Percentiles rank a stretch among this genome's conserved stretches.
These are phyloP conservation scores for Botia kubotai DNA, from an alignment of 2,797 vertebrate species.

Conservation along the genomic window DNA sequence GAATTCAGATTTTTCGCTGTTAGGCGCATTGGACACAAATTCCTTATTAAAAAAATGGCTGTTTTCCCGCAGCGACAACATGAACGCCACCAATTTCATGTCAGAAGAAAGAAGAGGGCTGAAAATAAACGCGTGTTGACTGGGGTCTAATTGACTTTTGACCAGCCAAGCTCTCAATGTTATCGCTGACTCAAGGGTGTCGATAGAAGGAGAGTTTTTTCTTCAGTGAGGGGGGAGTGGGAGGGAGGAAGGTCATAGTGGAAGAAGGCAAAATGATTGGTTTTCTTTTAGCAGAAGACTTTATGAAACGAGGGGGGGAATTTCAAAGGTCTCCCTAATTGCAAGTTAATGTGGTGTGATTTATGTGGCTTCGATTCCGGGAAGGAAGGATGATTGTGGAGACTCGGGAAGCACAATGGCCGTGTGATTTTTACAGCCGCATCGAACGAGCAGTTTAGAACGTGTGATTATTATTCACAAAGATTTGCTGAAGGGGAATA, in stretches of 20 bases:
- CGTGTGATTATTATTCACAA: conserved; percentile 53
- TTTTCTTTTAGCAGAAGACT: conserved; percentile 59
- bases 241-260: conserved; percentile 51
- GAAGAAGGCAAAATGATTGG: conserved; percentile 60
- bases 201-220: conserved; percentile 17
- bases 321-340: conserved; percentile 64
- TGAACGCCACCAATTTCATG: conserved; percentile 74
- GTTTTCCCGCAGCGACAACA: conserved; percentile 78
- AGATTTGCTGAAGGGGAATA: conserved; percentile 45
- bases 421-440: conserved; percentile 55
- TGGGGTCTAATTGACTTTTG: conserved; percentile 75
- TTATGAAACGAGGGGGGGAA: conserved; percentile 55
- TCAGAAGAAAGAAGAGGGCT: conserved; percentile 67
- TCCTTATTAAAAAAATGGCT: conserved; percentile 77
- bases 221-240: conserved; percentile 19
- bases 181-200: conserved; percentile 72
- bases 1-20: conserved; percentile 79
- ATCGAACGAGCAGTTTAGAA: conserved; percentile 44
- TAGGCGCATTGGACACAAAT: conserved; percentile 78
- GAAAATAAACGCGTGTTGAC: conserved; percentile 72
- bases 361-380: conserved; percentile 59
- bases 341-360: conserved; percentile 61
- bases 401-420: conserved; percentile 59
- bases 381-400: conserved; percentile 50
- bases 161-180: conserved; percentile 76